A percentile compares a stretch with the other conserved stretches of the same genome.
These are phyloP conservation scores for Squalus acanthias DNA, from an alignment of 2,797 vertebrate species.

Conservation along the genomic window DNA sequence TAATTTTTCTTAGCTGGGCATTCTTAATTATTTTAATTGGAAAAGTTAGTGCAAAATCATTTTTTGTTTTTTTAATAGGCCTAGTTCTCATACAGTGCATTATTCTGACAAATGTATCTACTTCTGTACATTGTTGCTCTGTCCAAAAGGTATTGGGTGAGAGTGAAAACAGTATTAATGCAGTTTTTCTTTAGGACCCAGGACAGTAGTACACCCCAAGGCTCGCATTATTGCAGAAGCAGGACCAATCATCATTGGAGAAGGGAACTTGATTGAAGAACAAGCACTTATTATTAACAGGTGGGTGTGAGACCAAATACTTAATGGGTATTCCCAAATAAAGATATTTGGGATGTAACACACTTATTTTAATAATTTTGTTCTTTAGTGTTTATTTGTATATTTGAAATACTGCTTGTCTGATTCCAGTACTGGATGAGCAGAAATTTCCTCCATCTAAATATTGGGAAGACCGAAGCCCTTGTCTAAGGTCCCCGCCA, in stretches of 20 bases:
- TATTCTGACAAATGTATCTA: not conserved
- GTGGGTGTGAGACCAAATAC: conserved; percentile 49
- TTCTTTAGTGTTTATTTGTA: not conserved
- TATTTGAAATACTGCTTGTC: too few species aligned
- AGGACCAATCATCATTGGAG: conserved; percentile 86
- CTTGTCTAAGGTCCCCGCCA: too few species aligned
- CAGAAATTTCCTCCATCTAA: too few species aligned
- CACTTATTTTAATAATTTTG: not conserved
- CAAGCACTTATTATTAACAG: conserved; percentile 86
- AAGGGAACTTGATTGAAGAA: conserved; percentile 91
- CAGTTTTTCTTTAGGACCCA: conserved; percentile 61
- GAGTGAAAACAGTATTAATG: not conserved
- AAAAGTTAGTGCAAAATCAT: not conserved
- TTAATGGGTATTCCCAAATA: not conserved
- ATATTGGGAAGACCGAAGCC: too few species aligned
- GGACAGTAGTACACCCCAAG: conserved; percentile 91
- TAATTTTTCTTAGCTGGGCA: not conserved
- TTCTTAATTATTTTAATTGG: too few species aligned
- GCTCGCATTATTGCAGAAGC: conserved; percentile 89
- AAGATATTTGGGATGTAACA: not conserved
- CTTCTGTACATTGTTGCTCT: not conserved
- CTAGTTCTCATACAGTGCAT: not conserved
- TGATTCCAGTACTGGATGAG: too few species aligned
- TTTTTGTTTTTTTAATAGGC: not conserved
- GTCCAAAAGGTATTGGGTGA: not conserved